Conservation (phyloP, 2,797 vertebrate genomes). For the Hippocampus kuda region DNA sequence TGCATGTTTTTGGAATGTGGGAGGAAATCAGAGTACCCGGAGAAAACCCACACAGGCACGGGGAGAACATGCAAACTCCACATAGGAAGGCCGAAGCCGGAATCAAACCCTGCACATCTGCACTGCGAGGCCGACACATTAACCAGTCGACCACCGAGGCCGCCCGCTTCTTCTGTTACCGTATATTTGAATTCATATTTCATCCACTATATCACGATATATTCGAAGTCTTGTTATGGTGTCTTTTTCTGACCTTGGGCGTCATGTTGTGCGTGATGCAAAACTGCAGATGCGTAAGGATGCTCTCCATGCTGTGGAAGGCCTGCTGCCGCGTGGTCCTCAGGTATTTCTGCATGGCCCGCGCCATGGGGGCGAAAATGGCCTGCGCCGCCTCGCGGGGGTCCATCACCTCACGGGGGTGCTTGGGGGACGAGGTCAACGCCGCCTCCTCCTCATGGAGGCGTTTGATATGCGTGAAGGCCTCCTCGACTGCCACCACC, state of each 20-base stretch:
- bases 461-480: slow-evolving; percentile 88
- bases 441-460: slow-evolving; percentile 76
- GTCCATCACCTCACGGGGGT: slow-evolving; percentile 83
- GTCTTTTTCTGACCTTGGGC: slow-evolving; percentile 68
- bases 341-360: slow-evolving; percentile 93
- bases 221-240: too few species aligned
- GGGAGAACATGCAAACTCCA: too few species aligned
- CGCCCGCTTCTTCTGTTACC: too few species aligned
- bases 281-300: slow-evolving; percentile 88
- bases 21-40: too few species aligned
- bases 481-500: slow-evolving; percentile 87
- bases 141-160: too few species aligned
- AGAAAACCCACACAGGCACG: too few species aligned
- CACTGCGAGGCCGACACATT: too few species aligned
- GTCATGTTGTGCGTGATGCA: slow-evolving; percentile 95
- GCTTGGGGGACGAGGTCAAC: slow-evolving; percentile 60
- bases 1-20: too few species aligned
- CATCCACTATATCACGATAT: too few species aligned
- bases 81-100: too few species aligned
- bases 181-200: too few species aligned
- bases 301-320: slow-evolving; percentile 96
- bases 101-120: too few species aligned
- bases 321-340: slow-evolving; percentile 86
- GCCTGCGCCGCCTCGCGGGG: slow-evolving; percentile 86
- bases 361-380: slow-evolving; percentile 88